Base-by-base conservation (phyloP, 1,140 invertebrate genomes). In the Aphis gossypii region DNA sequence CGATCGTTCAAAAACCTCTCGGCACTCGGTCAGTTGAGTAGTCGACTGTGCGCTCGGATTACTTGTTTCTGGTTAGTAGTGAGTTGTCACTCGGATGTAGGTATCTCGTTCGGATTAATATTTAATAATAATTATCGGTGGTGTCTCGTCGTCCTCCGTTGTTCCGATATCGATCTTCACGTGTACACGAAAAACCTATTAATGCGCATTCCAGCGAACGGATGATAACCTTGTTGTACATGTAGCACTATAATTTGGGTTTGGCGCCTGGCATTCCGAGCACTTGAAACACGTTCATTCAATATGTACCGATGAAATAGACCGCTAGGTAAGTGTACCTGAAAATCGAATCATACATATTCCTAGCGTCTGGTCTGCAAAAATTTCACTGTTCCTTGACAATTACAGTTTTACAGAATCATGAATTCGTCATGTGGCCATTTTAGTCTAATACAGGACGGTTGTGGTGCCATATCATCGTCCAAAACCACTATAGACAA, bases 401-500 rank as follows among this genome's bases (percentile, higher is more conserved):
- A 21, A 25, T 51, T 38, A 21, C 4, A 46, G 30, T 88, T 68
- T 90, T 44, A 21, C 82, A 84, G 92, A 35, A 92, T 18, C 23
- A 93, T 93, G 92, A 82, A 84, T 30, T 84, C 92, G 46, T 51
- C 18, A 30, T 93, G 92, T 51, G 48, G 92, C 8, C 92, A 93
- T 23, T 54, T 93, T 48, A 30, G 92, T 93, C 82, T 93, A 20
- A 93, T 93, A 54, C 92, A 84, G 14, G 92, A 93, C 4, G 92
- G 92, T 38, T 93, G 92, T 56, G 92, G 92, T 21, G 92, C 92
- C 25, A 86, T 93, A 44, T 93, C 92, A 30, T 93, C 92, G 21
- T 82, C 92, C 23, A 30, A 93, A 86, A 84, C 18, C 48, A 93
- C 82, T 4, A 35, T 41, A 46, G 92, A 93, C n/a, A 25, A 35